Conservation (phyloP, 2,113 vertebrate genomes). For the Megaptera novaeangliae region DNA sequence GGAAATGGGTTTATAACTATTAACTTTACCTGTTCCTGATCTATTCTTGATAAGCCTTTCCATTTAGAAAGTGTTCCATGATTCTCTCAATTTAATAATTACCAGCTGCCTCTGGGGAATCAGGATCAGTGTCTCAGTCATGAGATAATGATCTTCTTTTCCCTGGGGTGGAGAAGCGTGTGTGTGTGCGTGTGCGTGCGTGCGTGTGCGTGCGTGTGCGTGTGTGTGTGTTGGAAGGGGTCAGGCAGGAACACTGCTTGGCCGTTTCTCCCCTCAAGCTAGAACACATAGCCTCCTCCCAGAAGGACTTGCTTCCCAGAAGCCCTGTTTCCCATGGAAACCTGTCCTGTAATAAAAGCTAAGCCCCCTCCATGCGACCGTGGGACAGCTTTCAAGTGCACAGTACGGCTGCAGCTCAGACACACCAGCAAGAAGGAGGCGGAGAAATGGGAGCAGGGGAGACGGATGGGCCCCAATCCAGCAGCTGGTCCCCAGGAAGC, state of each 20-base stretch:
- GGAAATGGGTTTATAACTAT: constrained; percentile 79
- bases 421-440: neutral
- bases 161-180: neutral
- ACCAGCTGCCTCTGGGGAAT: constrained; percentile 75
- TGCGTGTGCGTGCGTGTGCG: neutral
- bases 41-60: constrained; percentile 80
- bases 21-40: constrained; percentile 78
- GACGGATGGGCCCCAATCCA: fast-evolving
- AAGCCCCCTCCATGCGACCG: neutral
- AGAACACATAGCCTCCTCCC: neutral
- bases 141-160: constrained; percentile 69
- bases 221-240: neutral
- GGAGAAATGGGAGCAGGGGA: neutral
- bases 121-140: constrained; percentile 71
- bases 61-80: constrained; percentile 78
- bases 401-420: neutral
- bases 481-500: neutral
- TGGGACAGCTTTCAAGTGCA: neutral
- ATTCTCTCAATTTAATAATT: constrained; percentile 78
- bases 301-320: neutral
- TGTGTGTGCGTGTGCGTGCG: neutral
- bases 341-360: neutral
- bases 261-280: neutral
- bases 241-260: neutral
- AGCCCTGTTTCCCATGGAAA: neutral